phyloP scores from a whole-genome alignment of 2,113 vertebrate genomes.

The Platycercus adscitus region DNA sequence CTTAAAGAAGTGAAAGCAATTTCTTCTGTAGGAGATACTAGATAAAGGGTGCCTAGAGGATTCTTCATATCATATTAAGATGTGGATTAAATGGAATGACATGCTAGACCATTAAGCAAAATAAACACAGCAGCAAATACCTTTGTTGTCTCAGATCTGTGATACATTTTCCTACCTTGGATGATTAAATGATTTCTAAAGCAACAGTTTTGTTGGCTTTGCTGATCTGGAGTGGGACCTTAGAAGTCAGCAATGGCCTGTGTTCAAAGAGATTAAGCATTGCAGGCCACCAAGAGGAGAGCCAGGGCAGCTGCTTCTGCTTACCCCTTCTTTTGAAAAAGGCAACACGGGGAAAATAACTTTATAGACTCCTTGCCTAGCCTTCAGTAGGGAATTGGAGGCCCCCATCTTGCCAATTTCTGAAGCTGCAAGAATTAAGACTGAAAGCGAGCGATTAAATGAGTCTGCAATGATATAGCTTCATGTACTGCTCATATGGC shows the following conservation, averaged over 20 bases:
- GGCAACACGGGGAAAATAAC: conserved; percentile 72
- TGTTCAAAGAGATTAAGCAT: conserved; percentile 51
- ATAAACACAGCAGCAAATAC: background rate
- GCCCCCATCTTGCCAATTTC: background rate
- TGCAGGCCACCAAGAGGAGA: conserved; percentile 55
- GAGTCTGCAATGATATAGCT: background rate
- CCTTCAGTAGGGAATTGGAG: background rate
- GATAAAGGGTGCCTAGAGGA: conserved; percentile 19
- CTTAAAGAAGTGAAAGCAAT: conserved; percentile 19
- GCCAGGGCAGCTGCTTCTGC: conserved; percentile 82
- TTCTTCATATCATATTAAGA: background rate
- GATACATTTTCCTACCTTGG: background rate
- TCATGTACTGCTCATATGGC: background rate
- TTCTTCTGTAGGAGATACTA: conserved; percentile 19
- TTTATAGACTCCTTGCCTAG: background rate
- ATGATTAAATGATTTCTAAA: conserved; percentile 23
- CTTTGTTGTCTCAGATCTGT: background rate
- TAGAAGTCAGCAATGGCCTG: conserved; percentile 7
- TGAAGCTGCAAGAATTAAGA: background rate
- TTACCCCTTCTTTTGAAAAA: conserved; percentile 82
- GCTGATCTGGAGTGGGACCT: conserved; percentile 29
- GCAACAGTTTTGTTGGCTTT: conserved; percentile 31
- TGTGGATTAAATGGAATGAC: conserved; percentile 6
- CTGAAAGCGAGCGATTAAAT: conserved; percentile 2
- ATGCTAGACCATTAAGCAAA: conserved; percentile 15